phyloP scores from a whole-genome alignment of 2,113 vertebrate species.

The Caloenas nicobarica region DNA sequence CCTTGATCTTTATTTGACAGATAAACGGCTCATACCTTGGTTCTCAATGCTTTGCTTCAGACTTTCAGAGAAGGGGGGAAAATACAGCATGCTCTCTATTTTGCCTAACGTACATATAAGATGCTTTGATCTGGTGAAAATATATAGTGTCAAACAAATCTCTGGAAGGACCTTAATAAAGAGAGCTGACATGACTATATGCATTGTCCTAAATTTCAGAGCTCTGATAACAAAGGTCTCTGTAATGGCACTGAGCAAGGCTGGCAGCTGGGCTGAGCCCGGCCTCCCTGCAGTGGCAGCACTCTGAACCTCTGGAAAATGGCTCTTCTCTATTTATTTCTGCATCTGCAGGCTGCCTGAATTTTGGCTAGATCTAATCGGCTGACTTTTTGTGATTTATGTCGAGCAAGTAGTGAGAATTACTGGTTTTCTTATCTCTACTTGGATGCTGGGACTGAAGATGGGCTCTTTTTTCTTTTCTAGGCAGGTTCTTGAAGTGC shows the following conservation, averaged over 20 bases:
- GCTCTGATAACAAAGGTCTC: background rate
- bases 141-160: slow-evolving; percentile 19
- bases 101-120: background rate
- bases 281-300: background rate
- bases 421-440: background rate
- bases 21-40: slow-evolving; percentile 60
- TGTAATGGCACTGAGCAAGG: background rate
- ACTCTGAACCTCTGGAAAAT: background rate
- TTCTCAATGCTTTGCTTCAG: slow-evolving; percentile 72
- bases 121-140: slow-evolving; percentile 30
- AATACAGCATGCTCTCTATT: slow-evolving; percentile 10
- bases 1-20: slow-evolving; percentile 75
- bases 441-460: fast-evolving
- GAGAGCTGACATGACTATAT: background rate
- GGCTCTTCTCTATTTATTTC: background rate
- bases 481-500: background rate
- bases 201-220: slow-evolving; percentile 18
- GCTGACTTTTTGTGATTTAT: background rate
- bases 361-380: background rate
- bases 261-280: background rate
- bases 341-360: background rate
- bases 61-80: slow-evolving; percentile 43
- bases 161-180: slow-evolving; percentile 6
- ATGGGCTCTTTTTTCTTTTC: background rate
- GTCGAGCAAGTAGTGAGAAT: background rate